phyloP scores from a whole-genome alignment of 2,888 invertebrate genomes.

The Apocheima hispidaria region DNA sequence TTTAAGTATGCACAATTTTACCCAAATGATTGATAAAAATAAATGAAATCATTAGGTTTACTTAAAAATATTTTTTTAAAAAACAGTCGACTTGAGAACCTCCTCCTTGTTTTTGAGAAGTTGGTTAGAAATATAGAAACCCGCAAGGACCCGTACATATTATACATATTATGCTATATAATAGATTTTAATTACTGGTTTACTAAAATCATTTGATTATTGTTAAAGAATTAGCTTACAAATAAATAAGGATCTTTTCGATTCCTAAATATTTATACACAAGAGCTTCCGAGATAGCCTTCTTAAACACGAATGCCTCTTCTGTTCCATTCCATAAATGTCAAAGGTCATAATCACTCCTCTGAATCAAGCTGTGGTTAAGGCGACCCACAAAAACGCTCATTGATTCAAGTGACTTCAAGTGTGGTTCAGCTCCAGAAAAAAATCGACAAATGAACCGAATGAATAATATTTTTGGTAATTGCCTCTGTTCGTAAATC shows the following conservation, averaged over 20 bases:
- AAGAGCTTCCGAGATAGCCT: not conserved
- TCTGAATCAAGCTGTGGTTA: conserved; percentile 2
- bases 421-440: not conserved
- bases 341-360: conserved; percentile 27
- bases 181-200: not conserved
- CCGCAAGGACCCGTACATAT: not conserved
- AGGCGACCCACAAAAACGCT: conserved; percentile 13
- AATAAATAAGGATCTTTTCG: not conserved
- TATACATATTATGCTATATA: not conserved
- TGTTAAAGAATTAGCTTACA: not conserved
- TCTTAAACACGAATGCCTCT: conserved; percentile 18
- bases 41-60: no score
- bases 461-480: no score
- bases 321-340: conserved; percentile 18
- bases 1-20: no score
- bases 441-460: not conserved
- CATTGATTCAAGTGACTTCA: conserved; percentile 1
- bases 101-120: no score
- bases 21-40: no score
- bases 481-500: no score
- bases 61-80: no score
- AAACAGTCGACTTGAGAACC: no score
- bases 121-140: not conserved
- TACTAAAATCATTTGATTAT: not conserved
- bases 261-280: conserved; percentile 14